A percentile compares a stretch with the other conserved stretches of the same genome.
phyloP scores from a whole-genome alignment of 30 jellyfish, hydroid and myxozoan species.

The Aurelia aurita complex sp. Pacific region DNA sequence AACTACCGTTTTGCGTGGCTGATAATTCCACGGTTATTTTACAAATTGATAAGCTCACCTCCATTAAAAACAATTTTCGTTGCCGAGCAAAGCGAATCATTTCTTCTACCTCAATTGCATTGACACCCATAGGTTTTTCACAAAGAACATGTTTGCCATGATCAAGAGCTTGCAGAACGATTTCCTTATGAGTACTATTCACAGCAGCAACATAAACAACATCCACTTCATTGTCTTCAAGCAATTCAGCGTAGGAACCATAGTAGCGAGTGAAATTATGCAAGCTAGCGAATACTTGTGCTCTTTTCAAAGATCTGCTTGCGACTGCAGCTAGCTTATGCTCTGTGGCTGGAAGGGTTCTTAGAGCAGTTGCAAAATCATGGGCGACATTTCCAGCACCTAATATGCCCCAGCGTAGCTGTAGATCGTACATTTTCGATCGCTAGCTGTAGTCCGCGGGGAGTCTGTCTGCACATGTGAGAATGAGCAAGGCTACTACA shows the following conservation, averaged over 20 bases:
- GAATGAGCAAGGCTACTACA: background rate
- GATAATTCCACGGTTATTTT: background rate
- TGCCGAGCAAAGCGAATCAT: conserved; percentile 48
- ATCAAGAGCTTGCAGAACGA: conserved; percentile 59
- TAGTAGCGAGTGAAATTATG: conserved; percentile 34
- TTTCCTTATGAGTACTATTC: conserved; percentile 50
- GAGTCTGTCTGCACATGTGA: background rate
- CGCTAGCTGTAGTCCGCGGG: too few relatives aligned
- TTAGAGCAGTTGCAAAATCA: conserved; percentile 66
- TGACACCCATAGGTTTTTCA: conserved; percentile 79
- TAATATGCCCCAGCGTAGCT: conserved; percentile 73
- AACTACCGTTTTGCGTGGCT: background rate
- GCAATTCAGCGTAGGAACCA: conserved; percentile 71
- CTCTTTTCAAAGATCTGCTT: conserved; percentile 55
- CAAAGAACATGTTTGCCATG: conserved; percentile 83
- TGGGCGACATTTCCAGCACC: conserved; percentile 85
- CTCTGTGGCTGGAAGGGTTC: conserved; percentile 51
- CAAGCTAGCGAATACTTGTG: conserved; percentile 52
- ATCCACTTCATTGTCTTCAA: conserved; percentile 39
- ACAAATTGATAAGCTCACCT: conserved; percentile 20
- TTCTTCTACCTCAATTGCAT: conserved; percentile 53
- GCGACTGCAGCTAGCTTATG: conserved; percentile 65
- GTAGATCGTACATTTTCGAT: conserved; percentile 9
- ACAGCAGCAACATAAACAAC: conserved; percentile 74
- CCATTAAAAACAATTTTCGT: conserved; percentile 68